A percentile compares a stretch with the other conserved stretches of the same genome.
Evolutionary conservation across 2,797 vertebrate genomes (phyloP).

Genomic region (Chromobotia macracanthus): DNA sequence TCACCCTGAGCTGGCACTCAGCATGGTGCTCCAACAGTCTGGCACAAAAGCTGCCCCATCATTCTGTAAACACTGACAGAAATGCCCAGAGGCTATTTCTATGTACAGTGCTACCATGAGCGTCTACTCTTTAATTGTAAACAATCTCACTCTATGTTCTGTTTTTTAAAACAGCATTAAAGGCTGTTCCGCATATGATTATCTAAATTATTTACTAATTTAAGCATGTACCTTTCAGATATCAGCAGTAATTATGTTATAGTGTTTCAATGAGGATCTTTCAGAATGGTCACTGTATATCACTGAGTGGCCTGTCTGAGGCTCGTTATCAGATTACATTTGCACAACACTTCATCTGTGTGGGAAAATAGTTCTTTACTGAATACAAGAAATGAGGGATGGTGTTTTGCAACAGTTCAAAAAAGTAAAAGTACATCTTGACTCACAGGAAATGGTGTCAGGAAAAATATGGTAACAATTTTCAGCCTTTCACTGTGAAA

Average conservation of each 20-base stretch:
- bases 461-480: conserved; percentile 22
- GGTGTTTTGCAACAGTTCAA: conserved; percentile 34
- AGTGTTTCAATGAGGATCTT: conserved; percentile 10
- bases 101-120: conserved; percentile 2
- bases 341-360: background rate
- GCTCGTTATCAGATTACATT: too few species aligned
- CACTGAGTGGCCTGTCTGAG: too few species aligned
- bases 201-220: background rate
- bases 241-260: conserved; percentile 18
- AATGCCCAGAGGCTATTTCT: conserved; percentile 25
- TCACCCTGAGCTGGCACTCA: too few species aligned
- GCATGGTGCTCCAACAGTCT: too few species aligned
- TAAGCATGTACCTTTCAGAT: background rate
- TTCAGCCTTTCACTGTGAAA: conserved; percentile 16
- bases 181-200: background rate
- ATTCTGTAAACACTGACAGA: conserved; percentile 40
- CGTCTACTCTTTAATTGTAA: conserved; percentile 29
- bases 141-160: conserved; percentile 7
- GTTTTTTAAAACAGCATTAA: background rate
- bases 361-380: background rate
- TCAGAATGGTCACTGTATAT: conserved; percentile 2
- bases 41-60: background rate
- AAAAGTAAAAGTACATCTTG: conserved; percentile 12
- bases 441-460: conserved; percentile 5
- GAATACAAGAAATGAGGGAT: conserved; percentile 29